These are phyloP conservation scores for Datnioides undecimradiatus DNA, from an alignment of 2,113 vertebrate species.

Conservation along the genomic window DNA sequence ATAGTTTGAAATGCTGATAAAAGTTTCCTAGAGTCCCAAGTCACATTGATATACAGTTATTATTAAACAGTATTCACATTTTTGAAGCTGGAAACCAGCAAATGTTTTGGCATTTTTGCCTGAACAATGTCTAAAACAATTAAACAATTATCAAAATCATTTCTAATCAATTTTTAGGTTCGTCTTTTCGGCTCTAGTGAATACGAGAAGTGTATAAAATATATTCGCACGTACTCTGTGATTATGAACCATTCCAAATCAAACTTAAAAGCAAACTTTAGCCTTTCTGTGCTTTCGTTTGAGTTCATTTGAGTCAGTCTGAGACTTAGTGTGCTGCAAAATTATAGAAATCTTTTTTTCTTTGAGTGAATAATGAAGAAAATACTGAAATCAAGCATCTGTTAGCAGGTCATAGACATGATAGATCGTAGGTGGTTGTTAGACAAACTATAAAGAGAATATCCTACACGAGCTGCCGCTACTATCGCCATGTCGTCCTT, in stretches of 20 bases:
- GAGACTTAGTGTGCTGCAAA: background rate
- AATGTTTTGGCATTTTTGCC: no score
- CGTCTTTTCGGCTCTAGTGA: background rate
- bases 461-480: slow-evolving; percentile 14
- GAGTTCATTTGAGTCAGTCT: background rate
- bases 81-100: background rate
- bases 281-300: background rate
- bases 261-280: background rate
- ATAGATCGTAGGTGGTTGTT: background rate
- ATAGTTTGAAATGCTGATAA: background rate
- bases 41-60: background rate
- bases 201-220: background rate
- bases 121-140: no score
- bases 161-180: background rate
- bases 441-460: slow-evolving; percentile 2
- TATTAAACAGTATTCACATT: background rate
- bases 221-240: background rate
- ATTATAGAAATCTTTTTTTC: background rate
- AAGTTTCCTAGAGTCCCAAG: background rate
- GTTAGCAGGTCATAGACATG: background rate
- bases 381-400: slow-evolving; percentile 1
- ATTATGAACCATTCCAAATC: background rate
- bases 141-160: background rate
- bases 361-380: background rate
- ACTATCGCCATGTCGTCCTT: slow-evolving; percentile 19